Evolutionary conservation across 2,888 invertebrate species (phyloP), one percentile per base, ranked within the genome.

Genomic region (Leucoptera coffeella): DNA sequence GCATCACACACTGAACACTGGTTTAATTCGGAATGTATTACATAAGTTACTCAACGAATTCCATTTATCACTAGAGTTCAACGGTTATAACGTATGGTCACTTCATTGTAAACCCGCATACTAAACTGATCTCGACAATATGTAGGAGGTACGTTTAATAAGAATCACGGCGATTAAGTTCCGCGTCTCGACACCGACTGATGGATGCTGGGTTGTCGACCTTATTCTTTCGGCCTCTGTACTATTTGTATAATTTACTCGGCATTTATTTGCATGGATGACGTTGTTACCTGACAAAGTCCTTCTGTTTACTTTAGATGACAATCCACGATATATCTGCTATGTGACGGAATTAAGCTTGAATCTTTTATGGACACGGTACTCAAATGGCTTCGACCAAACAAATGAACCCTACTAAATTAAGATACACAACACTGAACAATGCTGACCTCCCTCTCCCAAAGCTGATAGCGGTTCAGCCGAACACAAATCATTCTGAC

Each of bases 31-130:
- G n/a, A n/a, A n/a, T n/a, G n/a, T n/a, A n/a, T n/a, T n/a, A n/a
- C n/a, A n/a, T n/a, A n/a, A n/a, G n/a, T n/a, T n/a, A n/a, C n/a
- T n/a, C n/a, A n/a, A n/a, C n/a, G n/a, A n/a, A n/a, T n/a, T n/a
- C n/a, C n/a, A n/a, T n/a, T n/a, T n/a, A n/a, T n/a, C n/a, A n/a
- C n/a, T n/a, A n/a, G n/a, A 7, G 17, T 17, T 7, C 17, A 17
- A 41, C 41, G 32, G 36, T 34, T 39, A 37, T 43, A 45, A 53
- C 59, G 59, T 58, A 54, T 52, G 43, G 44, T 38, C 56, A 38
- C 40, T 38, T 39, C 50, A 41, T 42, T 46, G 55, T 45, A 52
- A 47, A 48, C 46, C 47, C 47, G 47, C 43, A 47, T 30, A 59
- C 58, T 59, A 40, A 43, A 40, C 30, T n/a, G 24, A 47, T 41